These are phyloP conservation scores for Hirundichthys speculiger DNA, from an alignment of 2,113 vertebrate genomes.

Conservation along the genomic window DNA sequence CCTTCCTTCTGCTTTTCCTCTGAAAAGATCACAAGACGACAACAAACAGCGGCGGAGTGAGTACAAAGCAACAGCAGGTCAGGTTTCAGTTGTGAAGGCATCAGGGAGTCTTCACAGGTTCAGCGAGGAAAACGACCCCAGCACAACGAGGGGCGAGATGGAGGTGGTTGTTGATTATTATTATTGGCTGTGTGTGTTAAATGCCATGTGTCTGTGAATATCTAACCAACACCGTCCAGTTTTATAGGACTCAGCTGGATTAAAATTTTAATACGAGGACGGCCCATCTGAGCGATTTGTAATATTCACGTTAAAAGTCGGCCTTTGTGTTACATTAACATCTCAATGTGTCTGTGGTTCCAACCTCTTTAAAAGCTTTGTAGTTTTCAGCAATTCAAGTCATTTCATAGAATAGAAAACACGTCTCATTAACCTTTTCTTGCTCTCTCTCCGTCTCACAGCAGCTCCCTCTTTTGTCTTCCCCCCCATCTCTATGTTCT, in stretches of 20 bases:
- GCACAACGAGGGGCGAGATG: no score
- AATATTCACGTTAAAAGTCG: neutral
- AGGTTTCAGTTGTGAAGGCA: neutral
- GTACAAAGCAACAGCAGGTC: neutral
- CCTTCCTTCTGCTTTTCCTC: conserved; percentile 83
- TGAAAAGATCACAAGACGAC: conserved; percentile 68
- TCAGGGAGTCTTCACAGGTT: neutral
- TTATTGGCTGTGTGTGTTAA: neutral
- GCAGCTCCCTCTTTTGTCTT: neutral
- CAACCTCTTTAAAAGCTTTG: conserved; percentile 4
- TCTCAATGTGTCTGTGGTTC: neutral
- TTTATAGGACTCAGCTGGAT: no score
- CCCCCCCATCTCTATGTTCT: conserved; percentile 13
- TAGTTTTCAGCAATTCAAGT: neutral
- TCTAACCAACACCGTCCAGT: neutral
- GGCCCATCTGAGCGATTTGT: neutral
- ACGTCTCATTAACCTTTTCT: conserved; percentile 26
- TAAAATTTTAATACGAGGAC: no score
- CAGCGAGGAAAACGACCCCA: neutral
- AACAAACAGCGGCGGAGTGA: conserved; percentile 13
- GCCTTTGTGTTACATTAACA: conserved; percentile 12
- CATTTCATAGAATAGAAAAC: conserved; percentile 14
- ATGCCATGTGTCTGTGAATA: neutral
- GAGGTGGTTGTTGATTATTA: neutral
- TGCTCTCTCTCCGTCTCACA: neutral